Evolutionary conservation across 2,888 invertebrate species (phyloP), one percentile per base, ranked within the genome.

Genomic region (Torymus texanus): DNA sequence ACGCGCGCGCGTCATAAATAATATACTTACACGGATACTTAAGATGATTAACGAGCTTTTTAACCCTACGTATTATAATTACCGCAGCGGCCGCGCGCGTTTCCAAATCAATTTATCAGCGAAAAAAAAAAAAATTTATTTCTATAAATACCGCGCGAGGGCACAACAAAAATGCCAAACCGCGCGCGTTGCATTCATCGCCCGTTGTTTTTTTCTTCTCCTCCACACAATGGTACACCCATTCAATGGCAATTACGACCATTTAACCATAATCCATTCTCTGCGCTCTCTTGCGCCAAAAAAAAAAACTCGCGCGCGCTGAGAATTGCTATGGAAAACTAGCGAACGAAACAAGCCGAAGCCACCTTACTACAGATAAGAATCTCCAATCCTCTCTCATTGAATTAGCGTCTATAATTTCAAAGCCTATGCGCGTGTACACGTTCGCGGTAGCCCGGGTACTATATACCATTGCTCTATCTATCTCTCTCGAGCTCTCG

Each of bases 161-260:
- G 41, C 41, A 8, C 8, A 8, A 41, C 41, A 41, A 41, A 41
- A 41, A 41, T 41, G 41, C 41, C 41, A 8, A 41, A 41, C 8
- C 41, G 41, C 41, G 41, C 29, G 29, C 29, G 29, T 8, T 8
- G 41, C 41, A 41, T 41, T 41, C 41, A 41, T 41, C 41, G 41
- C 8, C 41, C 8, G 41, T 73, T 61, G 50, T 16, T 16, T 59
- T 56, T 56, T 41, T 41, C 8, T 8, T 41, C 41, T 8, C 1
- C 41, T 18, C 29, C 66, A 66, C 50, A 73, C 78, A 78, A 78
- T 78, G 59, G 78, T 29, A 50, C 14, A n/a, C 67, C n/a, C 67
- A 11, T 73, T 74, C 68, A 56, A 56, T 59, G 68, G 41, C 68
- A 78, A 78, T 78, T 76, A 76, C 76, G 62, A 63, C 13, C 76